phyloP scores from a whole-genome alignment of 2,113 vertebrate genomes.

The Micronycteris hirsuta region DNA sequence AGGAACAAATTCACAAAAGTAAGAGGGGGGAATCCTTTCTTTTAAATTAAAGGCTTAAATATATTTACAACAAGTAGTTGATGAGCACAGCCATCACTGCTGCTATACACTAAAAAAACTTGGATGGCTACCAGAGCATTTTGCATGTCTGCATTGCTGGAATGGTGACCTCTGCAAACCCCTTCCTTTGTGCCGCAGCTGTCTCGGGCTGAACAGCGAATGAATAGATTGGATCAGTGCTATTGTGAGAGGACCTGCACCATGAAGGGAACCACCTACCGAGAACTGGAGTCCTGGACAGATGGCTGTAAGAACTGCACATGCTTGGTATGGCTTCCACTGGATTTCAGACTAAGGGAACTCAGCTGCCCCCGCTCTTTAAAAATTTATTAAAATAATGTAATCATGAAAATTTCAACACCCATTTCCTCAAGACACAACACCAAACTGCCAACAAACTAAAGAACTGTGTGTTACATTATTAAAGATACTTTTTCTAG shows the following conservation, averaged over 20 bases:
- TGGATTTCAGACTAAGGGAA: background rate
- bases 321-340: slow-evolving; percentile 88
- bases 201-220: slow-evolving; percentile 96
- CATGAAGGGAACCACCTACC: slow-evolving; percentile 92
- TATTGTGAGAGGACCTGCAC: slow-evolving; percentile 98
- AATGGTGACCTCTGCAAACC: background rate
- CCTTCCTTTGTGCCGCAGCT: slow-evolving; percentile 84
- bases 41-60: background rate
- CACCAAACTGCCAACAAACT: slow-evolving; percentile 36
- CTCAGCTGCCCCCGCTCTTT: background rate
- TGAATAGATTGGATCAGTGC: slow-evolving; percentile 97
- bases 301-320: slow-evolving; percentile 99
- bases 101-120: background rate
- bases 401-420: slow-evolving; percentile 58
- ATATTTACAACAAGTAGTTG: background rate
- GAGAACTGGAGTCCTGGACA: slow-evolving; percentile 95
- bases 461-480: slow-evolving; percentile 25
- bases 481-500: slow-evolving; percentile 59
- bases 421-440: slow-evolving; percentile 38
- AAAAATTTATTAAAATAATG: slow-evolving; percentile 49
- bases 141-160: background rate
- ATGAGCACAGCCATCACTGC: background rate
- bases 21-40: background rate
- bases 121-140: background rate
- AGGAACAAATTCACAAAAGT: background rate